Evolutionary conservation across 2,113 vertebrate genomes (phyloP).

Genomic region (Tachysurus vachellii): DNA sequence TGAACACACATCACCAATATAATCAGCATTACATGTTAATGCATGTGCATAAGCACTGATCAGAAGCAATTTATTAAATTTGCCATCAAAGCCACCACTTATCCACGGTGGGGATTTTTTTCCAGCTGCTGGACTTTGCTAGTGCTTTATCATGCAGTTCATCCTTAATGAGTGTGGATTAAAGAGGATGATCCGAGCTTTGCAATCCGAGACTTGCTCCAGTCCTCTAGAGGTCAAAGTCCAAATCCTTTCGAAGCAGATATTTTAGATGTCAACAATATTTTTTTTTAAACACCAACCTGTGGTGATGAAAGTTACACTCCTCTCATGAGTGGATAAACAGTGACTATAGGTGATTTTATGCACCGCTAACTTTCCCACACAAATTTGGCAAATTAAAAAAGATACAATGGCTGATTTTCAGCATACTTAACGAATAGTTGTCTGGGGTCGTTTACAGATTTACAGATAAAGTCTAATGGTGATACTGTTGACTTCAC

Average conservation of each 20-base stretch:
- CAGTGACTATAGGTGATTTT: slow-evolving; percentile 63
- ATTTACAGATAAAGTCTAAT: slow-evolving; percentile 54
- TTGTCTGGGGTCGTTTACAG: slow-evolving; percentile 40
- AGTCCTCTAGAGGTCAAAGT: slow-evolving; percentile 60
- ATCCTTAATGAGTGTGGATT: slow-evolving; percentile 81
- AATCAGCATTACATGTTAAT: slow-evolving; percentile 37
- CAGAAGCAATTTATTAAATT: slow-evolving; percentile 68
- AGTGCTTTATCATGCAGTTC: slow-evolving; percentile 73
- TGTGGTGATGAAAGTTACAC: slow-evolving; percentile 9
- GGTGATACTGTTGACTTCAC: slow-evolving; percentile 46
- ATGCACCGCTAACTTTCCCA: background rate
- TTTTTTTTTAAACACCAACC: slow-evolving; percentile 39
- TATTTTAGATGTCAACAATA: slow-evolving; percentile 5
- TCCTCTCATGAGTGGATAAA: slow-evolving; percentile 50
- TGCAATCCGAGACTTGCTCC: slow-evolving; percentile 66
- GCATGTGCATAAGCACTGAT: slow-evolving; percentile 47
- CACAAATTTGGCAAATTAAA: slow-evolving; percentile 9
- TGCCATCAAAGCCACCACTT: slow-evolving; percentile 66
- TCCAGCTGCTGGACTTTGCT: slow-evolving; percentile 47
- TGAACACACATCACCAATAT: background rate
- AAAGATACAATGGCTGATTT: background rate
- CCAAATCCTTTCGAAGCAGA: slow-evolving; percentile 55
- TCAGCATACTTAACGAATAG: background rate
- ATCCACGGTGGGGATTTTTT: slow-evolving; percentile 43
- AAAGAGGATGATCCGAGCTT: slow-evolving; percentile 78